A percentile compares a stretch with the other conserved stretches of the same genome.
phyloP scores from a whole-genome alignment of 2,797 vertebrate genomes.

The Sandelia bainsii region DNA sequence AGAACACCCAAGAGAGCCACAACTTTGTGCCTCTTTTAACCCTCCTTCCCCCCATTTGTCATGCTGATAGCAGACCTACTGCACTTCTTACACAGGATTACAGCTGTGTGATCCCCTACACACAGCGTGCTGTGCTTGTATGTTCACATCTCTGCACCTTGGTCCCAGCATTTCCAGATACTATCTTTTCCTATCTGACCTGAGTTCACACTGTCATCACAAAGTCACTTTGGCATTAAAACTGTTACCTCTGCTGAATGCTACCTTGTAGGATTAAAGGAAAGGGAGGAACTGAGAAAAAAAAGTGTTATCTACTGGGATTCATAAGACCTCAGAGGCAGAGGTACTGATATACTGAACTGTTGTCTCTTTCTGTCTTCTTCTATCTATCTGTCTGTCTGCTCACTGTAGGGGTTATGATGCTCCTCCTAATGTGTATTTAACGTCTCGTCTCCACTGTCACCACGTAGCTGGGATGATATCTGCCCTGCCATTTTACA shows the following conservation, averaged over 20 bases:
- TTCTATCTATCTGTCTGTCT: conserved; percentile 55
- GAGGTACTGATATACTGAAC: conserved; percentile 68
- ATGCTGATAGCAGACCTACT: conserved; percentile 68
- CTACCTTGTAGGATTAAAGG: conserved; percentile 29
- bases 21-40: conserved; percentile 52
- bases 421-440: conserved; percentile 71
- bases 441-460: conserved; percentile 72
- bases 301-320: conserved; percentile 42
- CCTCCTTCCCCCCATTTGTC: conserved; percentile 71
- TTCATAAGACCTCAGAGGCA: conserved; percentile 46
- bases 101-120: conserved; percentile 18
- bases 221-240: conserved; percentile 34
- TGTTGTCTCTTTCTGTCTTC: conserved; percentile 67
- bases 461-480: conserved; percentile 69
- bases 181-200: conserved; percentile 39
- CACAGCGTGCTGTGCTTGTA: conserved; percentile 9
- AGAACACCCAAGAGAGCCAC: conserved; percentile 49
- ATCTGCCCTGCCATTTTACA: conserved; percentile 56
- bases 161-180: background rate
- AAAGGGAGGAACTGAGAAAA: conserved; percentile 23
- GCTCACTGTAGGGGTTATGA: conserved; percentile 56
- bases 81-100: conserved; percentile 38
- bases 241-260: conserved; percentile 11
- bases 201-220: conserved; percentile 60
- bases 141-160: conserved; percentile 46